Evolutionary conservation across 2,113 vertebrate genomes (phyloP).

Genomic region (Ia io): DNA sequence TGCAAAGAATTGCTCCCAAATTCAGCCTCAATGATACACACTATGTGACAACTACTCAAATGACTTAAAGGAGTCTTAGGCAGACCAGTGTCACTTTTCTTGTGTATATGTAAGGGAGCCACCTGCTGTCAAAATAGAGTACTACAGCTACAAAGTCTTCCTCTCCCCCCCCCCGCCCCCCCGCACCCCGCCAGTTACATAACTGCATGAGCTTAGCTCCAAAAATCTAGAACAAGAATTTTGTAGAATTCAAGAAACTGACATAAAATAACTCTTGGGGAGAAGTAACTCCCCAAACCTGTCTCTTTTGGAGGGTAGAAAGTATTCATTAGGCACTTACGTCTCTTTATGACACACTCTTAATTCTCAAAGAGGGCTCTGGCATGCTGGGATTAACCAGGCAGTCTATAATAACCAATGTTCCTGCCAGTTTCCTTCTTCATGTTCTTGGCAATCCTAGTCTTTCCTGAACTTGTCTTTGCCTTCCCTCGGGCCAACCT

Average conservation of each 20-base stretch:
- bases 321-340: neutral
- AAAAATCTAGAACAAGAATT: neutral
- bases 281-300: neutral
- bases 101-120: neutral
- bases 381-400: neutral
- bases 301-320: neutral
- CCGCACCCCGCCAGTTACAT: rapidly evolving
- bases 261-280: neutral
- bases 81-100: neutral
- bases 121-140: constrained; percentile 27
- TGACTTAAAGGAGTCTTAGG: neutral
- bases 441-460: neutral
- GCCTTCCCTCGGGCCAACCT: neutral
- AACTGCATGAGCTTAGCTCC: neutral
- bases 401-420: neutral
- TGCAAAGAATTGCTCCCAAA: neutral
- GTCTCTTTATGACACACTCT: neutral
- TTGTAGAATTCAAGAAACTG: neutral
- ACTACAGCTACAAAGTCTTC: neutral
- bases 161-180: rapidly evolving
- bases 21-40: neutral
- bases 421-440: neutral
- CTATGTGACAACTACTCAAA: neutral
- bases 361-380: neutral
- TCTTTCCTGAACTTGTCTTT: neutral